These are phyloP conservation scores for Falco cherrug DNA, from an alignment of 2,797 vertebrate species.

Conservation along the genomic window DNA sequence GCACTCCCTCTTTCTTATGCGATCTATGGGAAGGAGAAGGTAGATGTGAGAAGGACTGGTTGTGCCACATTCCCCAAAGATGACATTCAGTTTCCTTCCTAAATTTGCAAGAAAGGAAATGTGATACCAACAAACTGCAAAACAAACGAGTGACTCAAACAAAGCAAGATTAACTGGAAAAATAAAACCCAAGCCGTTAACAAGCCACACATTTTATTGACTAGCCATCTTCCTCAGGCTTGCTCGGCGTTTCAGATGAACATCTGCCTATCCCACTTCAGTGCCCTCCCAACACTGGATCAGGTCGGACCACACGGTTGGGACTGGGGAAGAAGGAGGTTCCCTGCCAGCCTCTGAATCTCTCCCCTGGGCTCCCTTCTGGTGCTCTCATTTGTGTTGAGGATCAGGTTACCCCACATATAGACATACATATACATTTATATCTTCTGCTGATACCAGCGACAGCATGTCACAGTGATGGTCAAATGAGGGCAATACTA, in stretches of 20 bases:
- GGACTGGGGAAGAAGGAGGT: neutral
- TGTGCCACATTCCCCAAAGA: neutral
- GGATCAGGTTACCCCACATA: neutral
- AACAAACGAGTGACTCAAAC: neutral
- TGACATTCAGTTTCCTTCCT: neutral
- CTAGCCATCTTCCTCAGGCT: neutral
- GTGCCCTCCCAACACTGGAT: neutral
- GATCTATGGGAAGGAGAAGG: neutral
- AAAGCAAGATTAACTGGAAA: neutral
- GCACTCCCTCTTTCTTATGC: neutral
- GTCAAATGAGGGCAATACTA: neutral
- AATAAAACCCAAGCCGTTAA: neutral
- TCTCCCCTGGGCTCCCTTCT: neutral
- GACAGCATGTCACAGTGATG: neutral
- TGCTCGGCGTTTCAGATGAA: neutral
- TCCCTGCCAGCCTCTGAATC: neutral
- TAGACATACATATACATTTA: neutral
- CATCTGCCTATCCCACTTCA: neutral
- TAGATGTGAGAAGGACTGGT: neutral
- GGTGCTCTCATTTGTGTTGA: neutral
- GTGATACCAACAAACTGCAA: neutral
- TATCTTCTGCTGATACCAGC: neutral
- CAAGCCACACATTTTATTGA: neutral
- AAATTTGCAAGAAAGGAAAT: neutral
- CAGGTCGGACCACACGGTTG: neutral